Evolutionary conservation across 1,140 invertebrate species (phyloP), one percentile per base, ranked within the genome.

Genomic region (Monomorium pharaonis): DNA sequence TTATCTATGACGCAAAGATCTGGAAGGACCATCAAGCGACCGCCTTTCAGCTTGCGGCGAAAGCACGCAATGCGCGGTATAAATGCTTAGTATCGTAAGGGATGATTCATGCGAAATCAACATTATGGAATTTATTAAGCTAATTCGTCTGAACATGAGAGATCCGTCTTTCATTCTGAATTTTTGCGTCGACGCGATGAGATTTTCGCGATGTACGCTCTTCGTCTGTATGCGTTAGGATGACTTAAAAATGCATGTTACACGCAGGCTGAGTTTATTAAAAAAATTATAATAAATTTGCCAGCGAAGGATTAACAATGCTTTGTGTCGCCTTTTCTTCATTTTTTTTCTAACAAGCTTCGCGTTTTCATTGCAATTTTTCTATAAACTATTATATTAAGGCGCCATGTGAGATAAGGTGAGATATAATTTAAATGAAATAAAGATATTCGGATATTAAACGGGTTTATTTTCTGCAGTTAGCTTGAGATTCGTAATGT

Each of bases 61-160:
- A 30, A 77, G 21, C 24, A 63, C 42, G 33, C 56, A 18, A 3
- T 47, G 54, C 85, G 78, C 85, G 90, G 90, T 88, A 88, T 90
- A 92, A 86, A 92, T 91, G 87, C 88, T 91, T 92, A 88, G 87
- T 85, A 77, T 85, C 6, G 12, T 86, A 88, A 92, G 86, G 62
- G 76, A 86, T 86, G 60, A 89, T 84, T 91, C 87, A 85, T 90
- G 89, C 6, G 21, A 37, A 18, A 14, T 90, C 78, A 86, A 87
- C 69, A 88, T 67, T 56, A 85, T 88, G 91, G 72, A 63, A 86
- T 78, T n/a, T 91, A 88, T 83, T 42, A 90, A 92, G 84, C 70
- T 88, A 42, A 30, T 62, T 62, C 51, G 16, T 75, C 24, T 77
- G 33, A 58, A 21, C 37, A 24, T 9, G 74, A 62, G 30, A 42